Evolutionary conservation across 2,888 invertebrate species (phyloP).

Genomic region (Parnassius mnemosyne): DNA sequence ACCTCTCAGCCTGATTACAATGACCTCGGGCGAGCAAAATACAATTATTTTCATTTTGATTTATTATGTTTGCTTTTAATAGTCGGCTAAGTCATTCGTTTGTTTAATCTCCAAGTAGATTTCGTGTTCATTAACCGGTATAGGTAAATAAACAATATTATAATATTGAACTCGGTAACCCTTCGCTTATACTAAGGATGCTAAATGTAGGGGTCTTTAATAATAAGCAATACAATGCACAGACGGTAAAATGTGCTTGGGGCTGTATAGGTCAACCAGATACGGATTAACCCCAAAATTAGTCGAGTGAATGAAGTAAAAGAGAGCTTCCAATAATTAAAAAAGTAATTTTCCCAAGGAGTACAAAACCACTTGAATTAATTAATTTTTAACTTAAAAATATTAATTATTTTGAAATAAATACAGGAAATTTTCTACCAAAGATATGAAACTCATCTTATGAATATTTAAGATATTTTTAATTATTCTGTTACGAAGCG

Average conservation of each 20-base stretch:
- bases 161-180: constrained; percentile 21
- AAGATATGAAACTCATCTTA: too few relatives aligned
- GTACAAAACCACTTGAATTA: constrained; percentile 35
- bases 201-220: constrained; percentile 35
- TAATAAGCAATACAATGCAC: constrained; percentile 39
- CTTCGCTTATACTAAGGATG: constrained; percentile 22
- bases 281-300: constrained; percentile 43
- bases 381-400: background rate
- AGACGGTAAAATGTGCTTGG: constrained; percentile 35
- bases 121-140: constrained; percentile 24
- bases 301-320: constrained; percentile 54
- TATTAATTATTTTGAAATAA: too few relatives aligned
- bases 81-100: constrained; percentile 32
- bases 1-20: constrained; percentile 62
- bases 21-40: constrained; percentile 72
- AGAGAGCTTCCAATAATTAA: constrained; percentile 59
- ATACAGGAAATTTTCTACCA: too few relatives aligned
- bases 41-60: constrained; percentile 62
- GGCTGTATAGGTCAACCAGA: constrained; percentile 36
- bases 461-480: too few relatives aligned
- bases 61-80: constrained; percentile 43
- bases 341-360: constrained; percentile 57
- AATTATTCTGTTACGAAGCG: too few relatives aligned
- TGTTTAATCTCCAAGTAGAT: constrained; percentile 23
- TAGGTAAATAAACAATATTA: constrained; percentile 16